Base-by-base conservation (phyloP, 2,888 invertebrate species). In the Psylliodes chrysocephalus region DNA sequence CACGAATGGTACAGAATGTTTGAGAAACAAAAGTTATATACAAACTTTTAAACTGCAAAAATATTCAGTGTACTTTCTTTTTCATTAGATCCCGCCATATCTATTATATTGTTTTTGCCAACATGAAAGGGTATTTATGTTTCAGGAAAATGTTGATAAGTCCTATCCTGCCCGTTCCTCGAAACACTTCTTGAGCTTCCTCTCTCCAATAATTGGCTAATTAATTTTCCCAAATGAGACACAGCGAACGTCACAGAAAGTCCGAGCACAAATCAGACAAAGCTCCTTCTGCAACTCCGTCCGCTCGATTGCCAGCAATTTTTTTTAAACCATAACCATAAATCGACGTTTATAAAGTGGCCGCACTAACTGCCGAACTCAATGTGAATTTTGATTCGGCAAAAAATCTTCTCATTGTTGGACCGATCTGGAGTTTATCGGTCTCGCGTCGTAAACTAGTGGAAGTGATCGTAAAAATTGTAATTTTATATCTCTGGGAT, bases 221-320 rank as follows among this genome's bases (percentile, higher is more conserved):
- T 81, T 81, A 81, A 80, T 81, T 80, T 77, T 76, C 77, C 77
- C 71, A 78, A 80, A 78, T 78, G 78, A 80, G 79, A 78, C 76
- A 68, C 76, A 74, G 75, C 74, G 77, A 74, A 76, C 75, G 75
- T 69, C 73, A 71, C 67, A 70, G 69, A 71, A 25, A 55, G 19
- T 55, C 49, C 28, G 35, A 28, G 59, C 69, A 70, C 68, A 65
- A 72, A 73, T 75, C 71, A 76, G 75, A 76, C 74, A 75, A 77
- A 77, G 74, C 72, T 74, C 70, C 70, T 66, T 66, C 71, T 53
- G 42, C 44, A 15, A n/a, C 55, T 42, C n/a, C 47, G 25, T 2
- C 28, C 15, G 44, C 28, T 44, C 17, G 17, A 55, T 40, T 25
- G 18, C 54, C 28, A 49, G 28, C 42, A 57, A 56, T 42, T 64